A percentile compares a stretch with the other conserved stretches of the same genome.
phyloP scores from a whole-genome alignment of 1,140 invertebrate species.

The Leptinotarsa undecemlineata region DNA sequence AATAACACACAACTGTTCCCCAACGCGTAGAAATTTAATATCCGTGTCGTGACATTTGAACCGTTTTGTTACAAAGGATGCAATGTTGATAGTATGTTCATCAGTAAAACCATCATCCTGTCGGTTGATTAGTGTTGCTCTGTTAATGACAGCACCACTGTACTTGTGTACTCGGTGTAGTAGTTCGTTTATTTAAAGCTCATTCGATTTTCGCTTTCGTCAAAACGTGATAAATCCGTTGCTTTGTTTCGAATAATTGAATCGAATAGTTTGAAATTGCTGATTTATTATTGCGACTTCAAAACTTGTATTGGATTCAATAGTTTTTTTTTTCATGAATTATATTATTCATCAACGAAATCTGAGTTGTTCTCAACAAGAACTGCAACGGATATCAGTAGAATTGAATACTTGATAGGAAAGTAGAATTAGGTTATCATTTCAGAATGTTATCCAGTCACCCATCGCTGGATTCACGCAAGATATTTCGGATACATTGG shows the following conservation, averaged over 20 bases:
- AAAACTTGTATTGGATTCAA: too few species aligned
- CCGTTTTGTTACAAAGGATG: conserved; percentile 32
- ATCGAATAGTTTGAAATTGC: too few species aligned
- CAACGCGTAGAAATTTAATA: conserved; percentile 36
- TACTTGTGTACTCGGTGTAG: conserved; percentile 19
- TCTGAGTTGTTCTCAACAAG: too few species aligned
- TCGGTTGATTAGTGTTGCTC: conserved; percentile 33
- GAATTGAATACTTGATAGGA: too few species aligned
- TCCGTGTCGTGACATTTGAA: conserved; percentile 33
- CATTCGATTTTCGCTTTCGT: conserved; percentile 30
- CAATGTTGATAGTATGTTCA: conserved; percentile 30
- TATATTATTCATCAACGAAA: too few species aligned
- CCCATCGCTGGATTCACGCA: too few species aligned
- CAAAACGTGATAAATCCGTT: conserved; percentile 18
- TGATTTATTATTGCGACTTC: too few species aligned
- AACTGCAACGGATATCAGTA: too few species aligned
- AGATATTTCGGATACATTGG: too few species aligned
- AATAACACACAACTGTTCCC: conserved; percentile 11
- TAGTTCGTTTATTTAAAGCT: conserved; percentile 32
- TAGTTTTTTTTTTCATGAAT: too few species aligned
- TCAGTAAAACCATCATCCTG: conserved; percentile 31
- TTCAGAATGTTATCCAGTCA: too few species aligned
- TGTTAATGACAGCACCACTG: conserved; percentile 28
- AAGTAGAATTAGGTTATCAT: too few species aligned
- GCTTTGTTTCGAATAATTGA: conserved; percentile 23